A percentile compares a stretch with the other conserved stretches of the same genome.
Conservation (phyloP, 2,888 invertebrate species). For the Esperia sulphurella region DNA sequence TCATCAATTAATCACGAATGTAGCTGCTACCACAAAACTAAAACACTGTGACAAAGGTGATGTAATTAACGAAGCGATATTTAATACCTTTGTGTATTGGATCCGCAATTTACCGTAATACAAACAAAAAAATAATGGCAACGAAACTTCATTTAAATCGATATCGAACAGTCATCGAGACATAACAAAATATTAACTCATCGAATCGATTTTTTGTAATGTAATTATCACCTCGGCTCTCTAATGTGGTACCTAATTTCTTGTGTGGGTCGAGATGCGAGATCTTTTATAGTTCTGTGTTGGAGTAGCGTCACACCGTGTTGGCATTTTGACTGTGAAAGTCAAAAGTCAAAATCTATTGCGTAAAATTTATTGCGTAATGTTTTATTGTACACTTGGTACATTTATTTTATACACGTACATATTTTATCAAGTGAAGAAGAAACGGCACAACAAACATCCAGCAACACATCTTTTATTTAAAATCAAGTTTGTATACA, state of each 20-base stretch:
- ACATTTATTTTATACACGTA: too few relatives aligned
- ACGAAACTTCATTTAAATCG: conserved; percentile 41
- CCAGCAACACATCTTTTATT: too few relatives aligned
- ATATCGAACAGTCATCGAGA: conserved; percentile 53
- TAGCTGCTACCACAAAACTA: too few relatives aligned
- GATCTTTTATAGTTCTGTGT: conserved; percentile 63
- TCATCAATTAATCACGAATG: too few relatives aligned
- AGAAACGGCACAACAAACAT: too few relatives aligned
- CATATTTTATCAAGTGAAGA: too few relatives aligned
- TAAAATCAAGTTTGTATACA: too few relatives aligned
- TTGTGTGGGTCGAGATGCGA: conserved; percentile 64
- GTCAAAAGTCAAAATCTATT: too few relatives aligned
- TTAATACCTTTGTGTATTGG: conserved; percentile 6
- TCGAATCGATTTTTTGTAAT: conserved; percentile 68
- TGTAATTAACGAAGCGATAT: conserved; percentile 4
- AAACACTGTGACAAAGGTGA: too few relatives aligned
- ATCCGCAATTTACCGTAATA: conserved; percentile 22
- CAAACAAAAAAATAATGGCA: conserved; percentile 25
- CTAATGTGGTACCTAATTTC: conserved; percentile 74
- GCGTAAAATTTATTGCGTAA: too few relatives aligned
- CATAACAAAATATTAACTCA: conserved; percentile 68
- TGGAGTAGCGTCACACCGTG: conserved; percentile 41
- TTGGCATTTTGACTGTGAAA: not conserved
- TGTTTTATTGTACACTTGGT: too few relatives aligned
- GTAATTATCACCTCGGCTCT: conserved; percentile 74